phyloP scores from a whole-genome alignment of 1,140 invertebrate genomes.

The Eupristina koningsbergeri region DNA sequence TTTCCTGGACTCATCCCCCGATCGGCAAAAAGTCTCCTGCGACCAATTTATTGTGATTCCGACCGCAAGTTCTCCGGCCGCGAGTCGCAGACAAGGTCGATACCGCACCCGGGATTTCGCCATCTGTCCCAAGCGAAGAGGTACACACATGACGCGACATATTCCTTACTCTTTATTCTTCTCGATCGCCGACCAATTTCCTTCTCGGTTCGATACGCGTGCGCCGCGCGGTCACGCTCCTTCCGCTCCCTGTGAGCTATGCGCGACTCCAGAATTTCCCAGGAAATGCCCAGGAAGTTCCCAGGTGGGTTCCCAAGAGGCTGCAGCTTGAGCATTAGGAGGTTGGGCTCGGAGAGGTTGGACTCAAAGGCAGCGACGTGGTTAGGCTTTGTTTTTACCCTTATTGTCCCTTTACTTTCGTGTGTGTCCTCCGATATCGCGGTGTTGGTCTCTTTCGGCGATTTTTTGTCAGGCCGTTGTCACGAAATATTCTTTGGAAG shows the following conservation, averaged over 20 bases:
- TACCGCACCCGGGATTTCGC: conserved; percentile 62
- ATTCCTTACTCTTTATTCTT: conserved; percentile 61
- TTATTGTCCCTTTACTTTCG: background rate
- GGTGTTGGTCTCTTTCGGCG: background rate
- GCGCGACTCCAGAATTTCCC: background rate
- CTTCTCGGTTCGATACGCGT: background rate
- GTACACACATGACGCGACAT: conserved; percentile 54
- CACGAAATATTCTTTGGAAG: background rate
- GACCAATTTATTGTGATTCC: conserved; percentile 40
- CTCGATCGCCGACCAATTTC: conserved; percentile 24
- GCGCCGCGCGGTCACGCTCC: background rate
- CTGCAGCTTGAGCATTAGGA: background rate
- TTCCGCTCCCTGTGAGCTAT: background rate
- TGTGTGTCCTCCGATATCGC: background rate
- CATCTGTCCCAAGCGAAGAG: conserved; percentile 57
- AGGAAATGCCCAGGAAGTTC: background rate
- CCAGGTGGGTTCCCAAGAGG: background rate
- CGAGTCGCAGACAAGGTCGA: conserved; percentile 32
- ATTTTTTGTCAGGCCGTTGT: background rate
- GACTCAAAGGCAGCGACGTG: background rate
- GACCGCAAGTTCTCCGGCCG: conserved; percentile 57
- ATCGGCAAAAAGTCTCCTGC: conserved; percentile 51
- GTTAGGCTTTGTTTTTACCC: background rate
- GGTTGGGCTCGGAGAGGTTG: too few relatives aligned
- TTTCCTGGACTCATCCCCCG: too few relatives aligned